These are phyloP conservation scores for Geotrupes spiniger DNA, from an alignment of 2,888 invertebrate genomes.

Conservation along the genomic window DNA sequence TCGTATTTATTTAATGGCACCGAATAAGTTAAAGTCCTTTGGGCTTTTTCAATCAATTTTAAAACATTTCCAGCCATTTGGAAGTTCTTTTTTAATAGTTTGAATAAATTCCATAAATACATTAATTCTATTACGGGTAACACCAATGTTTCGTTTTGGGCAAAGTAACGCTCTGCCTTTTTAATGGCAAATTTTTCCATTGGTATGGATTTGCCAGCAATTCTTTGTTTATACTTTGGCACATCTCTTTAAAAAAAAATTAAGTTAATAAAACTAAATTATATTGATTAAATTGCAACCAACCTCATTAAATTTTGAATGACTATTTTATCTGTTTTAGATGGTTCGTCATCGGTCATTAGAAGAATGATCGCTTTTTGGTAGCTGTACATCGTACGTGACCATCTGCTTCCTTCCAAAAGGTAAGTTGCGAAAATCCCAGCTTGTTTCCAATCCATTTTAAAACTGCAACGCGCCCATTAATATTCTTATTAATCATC, in stretches of 20 bases:
- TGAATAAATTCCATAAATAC: slow-evolving; percentile 91
- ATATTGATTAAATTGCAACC: slow-evolving; percentile 24
- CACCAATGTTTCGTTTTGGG: slow-evolving; percentile 69
- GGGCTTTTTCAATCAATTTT: slow-evolving; percentile 60
- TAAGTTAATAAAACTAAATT: background rate
- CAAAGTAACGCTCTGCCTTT: slow-evolving; percentile 75
- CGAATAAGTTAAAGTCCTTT: slow-evolving; percentile 39
- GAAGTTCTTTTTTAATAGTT: slow-evolving; percentile 71
- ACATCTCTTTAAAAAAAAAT: slow-evolving; percentile 60
- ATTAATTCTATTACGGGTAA: slow-evolving; percentile 86
- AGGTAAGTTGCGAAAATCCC: slow-evolving; percentile 69
- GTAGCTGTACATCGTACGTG: slow-evolving; percentile 87
- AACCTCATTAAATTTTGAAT: slow-evolving; percentile 69
- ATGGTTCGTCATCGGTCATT: slow-evolving; percentile 62
- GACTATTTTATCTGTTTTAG: slow-evolving; percentile 53
- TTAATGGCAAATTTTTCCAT: slow-evolving; percentile 95
- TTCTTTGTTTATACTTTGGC: slow-evolving; percentile 79
- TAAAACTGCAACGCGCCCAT: slow-evolving; percentile 52
- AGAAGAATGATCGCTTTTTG: slow-evolving; percentile 81
- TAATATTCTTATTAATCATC: background rate
- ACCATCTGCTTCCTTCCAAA: slow-evolving; percentile 84
- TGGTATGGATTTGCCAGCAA: slow-evolving; percentile 95
- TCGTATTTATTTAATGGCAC: slow-evolving; percentile 53
- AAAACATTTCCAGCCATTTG: slow-evolving; percentile 60
- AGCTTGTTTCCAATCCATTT: slow-evolving; percentile 76